Evolutionary conservation across 2,113 vertebrate species (phyloP).

Genomic region (Callipepla californica): DNA sequence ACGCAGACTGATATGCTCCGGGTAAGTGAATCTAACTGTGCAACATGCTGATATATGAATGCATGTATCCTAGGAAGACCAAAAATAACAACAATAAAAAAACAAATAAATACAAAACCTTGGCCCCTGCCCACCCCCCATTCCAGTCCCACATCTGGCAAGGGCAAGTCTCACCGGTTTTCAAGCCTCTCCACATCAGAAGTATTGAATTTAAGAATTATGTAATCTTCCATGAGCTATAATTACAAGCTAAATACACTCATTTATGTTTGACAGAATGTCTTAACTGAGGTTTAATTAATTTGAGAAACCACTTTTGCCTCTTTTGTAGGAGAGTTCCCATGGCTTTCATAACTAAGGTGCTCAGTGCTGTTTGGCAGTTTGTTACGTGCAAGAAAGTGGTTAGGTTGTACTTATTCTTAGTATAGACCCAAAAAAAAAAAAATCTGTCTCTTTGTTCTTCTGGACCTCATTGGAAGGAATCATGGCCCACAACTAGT

Average conservation of each 20-base stretch:
- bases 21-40: conserved; percentile 76
- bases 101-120: not conserved
- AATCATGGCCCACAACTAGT: not conserved
- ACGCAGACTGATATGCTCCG: conserved; percentile 88
- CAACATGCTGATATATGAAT: not conserved
- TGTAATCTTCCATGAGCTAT: not conserved
- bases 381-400: not conserved
- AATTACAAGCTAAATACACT: not conserved
- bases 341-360: not conserved
- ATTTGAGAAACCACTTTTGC: not conserved
- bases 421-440: not conserved
- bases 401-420: not conserved
- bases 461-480: not conserved
- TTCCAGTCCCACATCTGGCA: not conserved
- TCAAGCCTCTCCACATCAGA: not conserved
- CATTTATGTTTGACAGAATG: not conserved
- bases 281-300: not conserved
- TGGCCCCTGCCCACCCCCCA: not conserved
- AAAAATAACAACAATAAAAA: not conserved
- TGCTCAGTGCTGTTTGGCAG: not conserved
- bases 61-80: accelerated
- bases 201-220: not conserved
- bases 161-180: not conserved
- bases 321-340: not conserved
- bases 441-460: not conserved